These are phyloP conservation scores for Enteromius thamalakanensis DNA, from an alignment of 2,797 vertebrate species.

Conservation along the genomic window DNA sequence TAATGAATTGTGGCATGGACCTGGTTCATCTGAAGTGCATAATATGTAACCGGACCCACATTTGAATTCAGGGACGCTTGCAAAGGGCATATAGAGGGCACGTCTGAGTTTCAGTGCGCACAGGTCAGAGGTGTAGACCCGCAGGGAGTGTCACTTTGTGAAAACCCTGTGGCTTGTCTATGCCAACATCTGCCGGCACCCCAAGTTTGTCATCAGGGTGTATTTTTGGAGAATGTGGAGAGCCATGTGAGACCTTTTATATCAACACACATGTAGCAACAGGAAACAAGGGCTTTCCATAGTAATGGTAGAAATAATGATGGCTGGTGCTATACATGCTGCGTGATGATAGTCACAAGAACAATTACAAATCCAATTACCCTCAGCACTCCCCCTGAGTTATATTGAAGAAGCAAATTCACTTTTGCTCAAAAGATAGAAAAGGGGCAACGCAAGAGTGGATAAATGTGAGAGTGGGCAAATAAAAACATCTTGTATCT, in stretches of 20 bases:
- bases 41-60: slow-evolving; percentile 17
- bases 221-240: slow-evolving; percentile 16
- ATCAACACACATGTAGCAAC: slow-evolving; percentile 57
- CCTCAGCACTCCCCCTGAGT: not conserved
- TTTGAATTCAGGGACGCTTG: not conserved
- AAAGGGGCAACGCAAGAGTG: not conserved
- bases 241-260: slow-evolving; percentile 52
- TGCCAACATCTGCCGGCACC: slow-evolving; percentile 47
- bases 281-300: slow-evolving; percentile 34
- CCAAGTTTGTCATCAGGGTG: slow-evolving; percentile 10
- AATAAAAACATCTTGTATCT: not conserved
- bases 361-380: slow-evolving; percentile 47
- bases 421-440: not conserved
- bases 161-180: slow-evolving; percentile 29
- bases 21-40: slow-evolving; percentile 22
- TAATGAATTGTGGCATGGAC: slow-evolving; percentile 1
- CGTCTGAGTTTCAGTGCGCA: slow-evolving; percentile 9
- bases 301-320: slow-evolving; percentile 49
- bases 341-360: slow-evolving; percentile 37
- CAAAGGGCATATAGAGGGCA: slow-evolving; percentile 27
- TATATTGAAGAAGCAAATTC: not conserved
- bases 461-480: not conserved
- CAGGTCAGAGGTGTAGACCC: slow-evolving; percentile 28
- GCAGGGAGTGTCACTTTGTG: not conserved
- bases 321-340: slow-evolving; percentile 40